Percentiles rank a stretch among this genome's conserved stretches.
These are phyloP conservation scores for Parauchenoglanis punctatus DNA, from an alignment of 2,797 vertebrate species.

Conservation along the genomic window DNA sequence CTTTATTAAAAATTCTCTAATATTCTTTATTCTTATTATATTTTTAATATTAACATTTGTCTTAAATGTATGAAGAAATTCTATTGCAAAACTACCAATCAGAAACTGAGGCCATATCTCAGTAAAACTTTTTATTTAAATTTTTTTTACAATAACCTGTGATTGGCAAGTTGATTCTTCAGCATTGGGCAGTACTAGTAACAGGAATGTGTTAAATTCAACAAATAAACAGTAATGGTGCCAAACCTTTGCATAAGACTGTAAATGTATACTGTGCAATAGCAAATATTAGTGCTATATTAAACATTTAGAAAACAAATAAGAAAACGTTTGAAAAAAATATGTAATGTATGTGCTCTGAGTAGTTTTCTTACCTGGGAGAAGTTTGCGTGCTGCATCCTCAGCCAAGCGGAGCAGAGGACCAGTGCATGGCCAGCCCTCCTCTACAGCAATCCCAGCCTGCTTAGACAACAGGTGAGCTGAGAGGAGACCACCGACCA, in stretches of 20 bases:
- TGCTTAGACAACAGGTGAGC: slow-evolving; percentile 86
- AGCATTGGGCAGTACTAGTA: not conserved
- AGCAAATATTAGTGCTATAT: not conserved
- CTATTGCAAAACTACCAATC: not conserved
- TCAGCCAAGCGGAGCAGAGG: slow-evolving; percentile 94
- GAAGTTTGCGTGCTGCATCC: slow-evolving; percentile 91
- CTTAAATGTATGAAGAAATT: not conserved
- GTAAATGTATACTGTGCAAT: not conserved
- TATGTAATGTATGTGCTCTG: not conserved
- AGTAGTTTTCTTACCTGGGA: slow-evolving; percentile 80
- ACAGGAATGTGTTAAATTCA: not conserved
- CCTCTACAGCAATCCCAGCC: slow-evolving; percentile 85
- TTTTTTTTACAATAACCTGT: not conserved
- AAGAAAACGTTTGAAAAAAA: not conserved
- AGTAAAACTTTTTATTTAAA: not conserved
- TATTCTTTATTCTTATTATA: too few relatives aligned
- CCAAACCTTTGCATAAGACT: not conserved
- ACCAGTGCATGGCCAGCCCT: slow-evolving; percentile 92
- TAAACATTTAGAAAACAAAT: not conserved
- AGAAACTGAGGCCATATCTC: not conserved
- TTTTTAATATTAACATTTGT: too few relatives aligned
- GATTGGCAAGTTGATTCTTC: not conserved
- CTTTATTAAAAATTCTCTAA: too few relatives aligned
- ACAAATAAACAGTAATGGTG: not conserved
- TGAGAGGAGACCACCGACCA: slow-evolving; percentile 87